Percentiles rank a stretch among this genome's conserved stretches.
Evolutionary conservation across 2,797 vertebrate species (phyloP).

Genomic region (Sciurus vulgaris): DNA sequence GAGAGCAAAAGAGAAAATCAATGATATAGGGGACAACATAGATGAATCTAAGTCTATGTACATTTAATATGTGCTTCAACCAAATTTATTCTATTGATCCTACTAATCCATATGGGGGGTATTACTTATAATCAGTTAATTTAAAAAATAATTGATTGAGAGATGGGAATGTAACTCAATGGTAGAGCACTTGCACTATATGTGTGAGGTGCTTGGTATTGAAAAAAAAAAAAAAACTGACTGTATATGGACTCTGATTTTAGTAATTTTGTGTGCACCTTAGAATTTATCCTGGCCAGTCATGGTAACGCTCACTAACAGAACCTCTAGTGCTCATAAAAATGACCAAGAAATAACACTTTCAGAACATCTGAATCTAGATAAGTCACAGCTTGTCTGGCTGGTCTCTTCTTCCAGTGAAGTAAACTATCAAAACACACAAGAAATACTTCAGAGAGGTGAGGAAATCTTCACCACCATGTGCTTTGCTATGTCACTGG

Average conservation of each 20-base stretch:
- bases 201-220: too few species aligned
- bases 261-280: not conserved
- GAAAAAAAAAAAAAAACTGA: not conserved
- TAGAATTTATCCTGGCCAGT: not conserved
- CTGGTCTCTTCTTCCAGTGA: not conserved
- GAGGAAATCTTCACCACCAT: not conserved
- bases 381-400: not conserved
- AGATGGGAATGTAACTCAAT: not conserved
- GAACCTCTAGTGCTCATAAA: not conserved
- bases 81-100: slow-evolving; percentile 2
- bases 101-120: not conserved
- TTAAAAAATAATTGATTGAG: not conserved
- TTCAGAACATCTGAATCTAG: not conserved
- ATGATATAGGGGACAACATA: not conserved
- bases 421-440: not conserved
- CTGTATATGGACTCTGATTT: not conserved
- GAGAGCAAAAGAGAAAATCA: not conserved
- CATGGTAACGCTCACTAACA: not conserved
- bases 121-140: not conserved
- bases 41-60: not conserved
- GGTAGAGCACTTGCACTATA: not conserved
- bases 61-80: not conserved
- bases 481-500: not conserved
- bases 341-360: not conserved
- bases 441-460: not conserved